Base-by-base conservation (phyloP, 2,888 invertebrate species). In the Rotaria macrura region DNA sequence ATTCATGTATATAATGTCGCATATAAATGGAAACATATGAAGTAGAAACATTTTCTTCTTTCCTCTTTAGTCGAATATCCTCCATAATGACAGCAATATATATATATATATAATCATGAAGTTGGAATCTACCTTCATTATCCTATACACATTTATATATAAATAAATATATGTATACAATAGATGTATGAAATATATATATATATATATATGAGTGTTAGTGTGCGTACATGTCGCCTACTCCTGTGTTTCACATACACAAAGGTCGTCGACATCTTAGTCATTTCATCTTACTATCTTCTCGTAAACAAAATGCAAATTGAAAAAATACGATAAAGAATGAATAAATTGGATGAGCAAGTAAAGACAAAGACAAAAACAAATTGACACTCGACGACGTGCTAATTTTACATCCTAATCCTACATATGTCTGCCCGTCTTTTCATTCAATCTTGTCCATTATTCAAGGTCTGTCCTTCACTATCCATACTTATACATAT, bases 221-320 rank as follows among this genome's bases (percentile, higher is more conserved):
- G n/a, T 57, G 29, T 49, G 17, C 17, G 17, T 17, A 14, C 23
- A 23, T 65, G 65, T 65, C 65, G 65, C 65, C 29, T 6, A 65
- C 65, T 65, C 29, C 9, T 12, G 2, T 65, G 29, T 57, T 57
- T 29, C 65, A 17, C 34, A 65, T 65, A 65, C 34, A 65, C 29
- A 65, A 65, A 65, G 65, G 65, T 65, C 65, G 65, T 65, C 65
- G 65, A 65, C 65, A 65, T 65, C 65, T 65, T 65, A 65, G 14
- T 34, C 34, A 65, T 65, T 65, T 65, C 65, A 65, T 65, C 65
- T 65, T 65, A 29, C 65, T n/a, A 65, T 65, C 65, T 65, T 5
- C 65, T 34, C 65, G 65, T 65, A 65, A 65, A 65, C 65, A 65
- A 23, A 65, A 65, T 65, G 65, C 65, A 65, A 65, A 65, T 65